Base-by-base conservation (phyloP, 1,140 invertebrate species). In the Coenobita brevimanus region DNA sequence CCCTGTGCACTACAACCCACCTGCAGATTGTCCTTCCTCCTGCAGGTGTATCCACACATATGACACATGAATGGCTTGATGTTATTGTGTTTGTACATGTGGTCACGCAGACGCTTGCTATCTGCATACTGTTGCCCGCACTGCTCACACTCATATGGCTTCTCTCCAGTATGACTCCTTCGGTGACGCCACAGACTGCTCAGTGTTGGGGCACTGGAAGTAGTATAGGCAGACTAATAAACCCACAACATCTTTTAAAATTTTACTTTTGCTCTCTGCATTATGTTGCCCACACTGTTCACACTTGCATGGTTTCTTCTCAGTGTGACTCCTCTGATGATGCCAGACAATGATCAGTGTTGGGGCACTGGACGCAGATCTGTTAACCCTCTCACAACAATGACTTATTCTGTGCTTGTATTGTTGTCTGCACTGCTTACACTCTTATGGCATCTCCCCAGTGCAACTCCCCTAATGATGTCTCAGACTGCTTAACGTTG, bases 41-140 rank as follows among this genome's bases (percentile, higher is more conserved):
- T 82, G 62, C 84, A 89, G 24, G 83, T 78, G 54, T 87, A 91
- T 3, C 90, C 90, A 89, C 92, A 92, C 43, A 90, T 78, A 69
- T 91, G 89, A 88, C 92, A 92, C 57, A 89, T 86, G 86, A 91
- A 92, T 17, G 91, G 91, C 50, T 91, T 90, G 60, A 91, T 88
- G 24, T 91, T 91, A 21, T 91, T 92, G 67, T 92, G 92, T 80
- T 91, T 91, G 24, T 91, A 90, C 75, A 82, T 80, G 36, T 89
- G 89, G 60, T 89, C 89, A 13, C 82, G 75, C 24, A 89, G 60
- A 33, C 89, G 54, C 80, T 89, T 89, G 41, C 78, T 88, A 64
- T 89, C 89, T 15, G 89, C 89, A 73, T 90, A 90, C 78, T 89
- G 82, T 17, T 89, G 69, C 13, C 89, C 88, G 69, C 91, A 91